Conservation (phyloP, 2,888 invertebrate genomes). For the Eupeodes luniger region DNA sequence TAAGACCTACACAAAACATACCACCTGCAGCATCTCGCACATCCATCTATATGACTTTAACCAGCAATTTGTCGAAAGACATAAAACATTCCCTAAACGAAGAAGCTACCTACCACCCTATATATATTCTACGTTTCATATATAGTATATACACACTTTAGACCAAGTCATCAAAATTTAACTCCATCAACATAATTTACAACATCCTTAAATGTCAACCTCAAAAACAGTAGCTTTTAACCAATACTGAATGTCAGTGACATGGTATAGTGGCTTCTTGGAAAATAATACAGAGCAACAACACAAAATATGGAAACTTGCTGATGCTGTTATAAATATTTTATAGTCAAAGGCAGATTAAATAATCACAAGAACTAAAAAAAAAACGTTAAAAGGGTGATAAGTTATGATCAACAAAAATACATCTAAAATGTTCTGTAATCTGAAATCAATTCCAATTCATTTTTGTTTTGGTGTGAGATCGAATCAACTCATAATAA, state of each 20-base stretch:
- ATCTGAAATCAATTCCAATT: no score
- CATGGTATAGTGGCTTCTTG: neutral
- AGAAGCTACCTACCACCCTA: neutral
- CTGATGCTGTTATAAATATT: conserved; percentile 3
- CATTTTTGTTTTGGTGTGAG: no score
- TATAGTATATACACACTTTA: neutral
- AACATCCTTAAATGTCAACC: conserved; percentile 17
- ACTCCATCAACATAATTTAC: conserved; percentile 54
- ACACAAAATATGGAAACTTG: neutral
- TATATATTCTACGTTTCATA: no score
- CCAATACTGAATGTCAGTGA: neutral
- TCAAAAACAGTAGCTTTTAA: conserved; percentile 10
- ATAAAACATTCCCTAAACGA: conserved; percentile 5
- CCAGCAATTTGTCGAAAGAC: conserved; percentile 34
- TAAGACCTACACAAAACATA: neutral
- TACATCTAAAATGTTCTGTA: no score
- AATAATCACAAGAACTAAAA: no score
- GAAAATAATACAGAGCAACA: neutral
- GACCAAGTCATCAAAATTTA: conserved; percentile 50
- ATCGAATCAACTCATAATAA: no score
- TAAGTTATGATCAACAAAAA: no score
- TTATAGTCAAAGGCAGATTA: neutral
- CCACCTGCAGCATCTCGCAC: neutral
- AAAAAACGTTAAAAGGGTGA: no score
- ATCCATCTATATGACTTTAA: conserved; percentile 13